A percentile compares a stretch with the other conserved stretches of the same genome.
These are phyloP conservation scores for Neoarius graeffei DNA, from an alignment of 2,113 vertebrate genomes.

Conservation along the genomic window DNA sequence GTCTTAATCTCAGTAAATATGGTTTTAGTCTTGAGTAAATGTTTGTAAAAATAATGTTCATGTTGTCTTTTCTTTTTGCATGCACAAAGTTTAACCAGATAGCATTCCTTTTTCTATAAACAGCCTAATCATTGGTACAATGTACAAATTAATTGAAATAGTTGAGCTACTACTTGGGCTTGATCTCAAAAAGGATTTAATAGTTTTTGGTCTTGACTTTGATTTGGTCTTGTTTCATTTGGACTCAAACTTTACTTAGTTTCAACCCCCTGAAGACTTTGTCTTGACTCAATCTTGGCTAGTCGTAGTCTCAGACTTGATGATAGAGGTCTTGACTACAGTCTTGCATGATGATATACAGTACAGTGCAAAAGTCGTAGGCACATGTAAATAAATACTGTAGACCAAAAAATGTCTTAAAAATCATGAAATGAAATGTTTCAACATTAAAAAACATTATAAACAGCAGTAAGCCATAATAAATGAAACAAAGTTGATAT, in stretches of 20 bases:
- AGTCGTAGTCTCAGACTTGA: neutral
- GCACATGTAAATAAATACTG: too few species aligned
- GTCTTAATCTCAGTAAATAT: neutral
- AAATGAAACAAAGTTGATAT: too few species aligned
- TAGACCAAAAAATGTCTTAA: too few species aligned
- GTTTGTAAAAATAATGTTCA: neutral
- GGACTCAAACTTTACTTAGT: too few species aligned
- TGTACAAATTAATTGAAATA: neutral
- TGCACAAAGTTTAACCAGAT: neutral
- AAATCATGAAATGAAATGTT: too few species aligned
- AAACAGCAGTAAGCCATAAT: too few species aligned
- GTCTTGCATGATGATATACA: neutral
- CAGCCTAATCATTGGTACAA: neutral
- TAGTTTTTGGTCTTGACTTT: neutral
- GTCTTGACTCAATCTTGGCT: neutral
- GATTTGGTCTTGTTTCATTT: too few species aligned
- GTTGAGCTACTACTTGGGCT: neutral
- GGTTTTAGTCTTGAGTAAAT: neutral
- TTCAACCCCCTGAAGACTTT: too few species aligned
- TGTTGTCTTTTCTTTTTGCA: neutral
- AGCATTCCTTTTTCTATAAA: neutral
- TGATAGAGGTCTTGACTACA: neutral
- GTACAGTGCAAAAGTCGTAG: too few species aligned
- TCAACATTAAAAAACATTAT: too few species aligned
- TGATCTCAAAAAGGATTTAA: neutral